Evolutionary conservation across 2,113 vertebrate species (phyloP).

Genomic region (Origma solitaria): DNA sequence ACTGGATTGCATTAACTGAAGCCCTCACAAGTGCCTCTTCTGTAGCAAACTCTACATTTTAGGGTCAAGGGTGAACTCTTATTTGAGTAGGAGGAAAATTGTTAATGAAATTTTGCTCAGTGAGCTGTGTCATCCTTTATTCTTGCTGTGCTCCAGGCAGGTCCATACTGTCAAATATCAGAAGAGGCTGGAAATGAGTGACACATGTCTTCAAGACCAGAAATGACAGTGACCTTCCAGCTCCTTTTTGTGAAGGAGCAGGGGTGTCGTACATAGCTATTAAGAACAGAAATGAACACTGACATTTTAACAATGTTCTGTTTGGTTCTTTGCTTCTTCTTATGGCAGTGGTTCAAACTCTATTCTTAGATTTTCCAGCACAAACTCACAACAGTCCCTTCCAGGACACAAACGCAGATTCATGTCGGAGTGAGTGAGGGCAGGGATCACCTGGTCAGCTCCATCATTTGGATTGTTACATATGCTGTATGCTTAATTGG

Average conservation of each 20-base stretch:
- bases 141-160: slow-evolving; percentile 58
- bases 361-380: background rate
- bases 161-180: slow-evolving; percentile 64
- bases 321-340: background rate
- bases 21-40: slow-evolving; percentile 1
- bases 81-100: slow-evolving; percentile 58
- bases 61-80: slow-evolving; percentile 46
- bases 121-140: slow-evolving; percentile 59
- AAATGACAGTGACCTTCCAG: slow-evolving; percentile 57
- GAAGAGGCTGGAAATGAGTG: slow-evolving; percentile 62
- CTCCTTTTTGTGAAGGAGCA: background rate
- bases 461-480: background rate
- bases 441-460: background rate
- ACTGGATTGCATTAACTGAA: slow-evolving; percentile 27
- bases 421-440: background rate
- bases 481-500: background rate
- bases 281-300: slow-evolving; percentile 18
- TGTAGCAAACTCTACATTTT: slow-evolving; percentile 29
- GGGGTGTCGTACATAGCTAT: background rate
- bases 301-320: slow-evolving; percentile 7
- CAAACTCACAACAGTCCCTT: background rate
- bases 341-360: background rate
- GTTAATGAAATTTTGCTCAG: slow-evolving; percentile 65
- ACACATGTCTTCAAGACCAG: slow-evolving; percentile 60
- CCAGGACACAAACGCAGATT: background rate